These are phyloP conservation scores for Phrynocephalus vlangalii DNA, from an alignment of 2,797 vertebrate genomes.

Conservation along the genomic window DNA sequence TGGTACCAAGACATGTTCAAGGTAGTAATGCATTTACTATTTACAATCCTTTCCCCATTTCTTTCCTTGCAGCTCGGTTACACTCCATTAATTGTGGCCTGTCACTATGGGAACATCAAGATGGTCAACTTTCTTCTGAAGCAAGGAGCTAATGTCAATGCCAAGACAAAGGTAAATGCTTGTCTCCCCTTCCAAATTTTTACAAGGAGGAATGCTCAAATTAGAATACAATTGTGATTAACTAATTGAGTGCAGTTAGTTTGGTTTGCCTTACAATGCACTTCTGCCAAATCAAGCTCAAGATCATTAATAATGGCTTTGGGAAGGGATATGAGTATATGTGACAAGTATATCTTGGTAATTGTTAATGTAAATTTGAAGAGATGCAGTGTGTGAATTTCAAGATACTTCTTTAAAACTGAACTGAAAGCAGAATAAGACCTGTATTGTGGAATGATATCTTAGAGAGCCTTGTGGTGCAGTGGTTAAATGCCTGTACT, in stretches of 20 bases:
- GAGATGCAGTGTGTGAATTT: background rate
- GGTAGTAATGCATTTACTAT: constrained; percentile 52
- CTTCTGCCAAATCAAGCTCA: background rate
- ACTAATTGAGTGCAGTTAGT: background rate
- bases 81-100: constrained; percentile 96
- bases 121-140: constrained; percentile 98
- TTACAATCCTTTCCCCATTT: constrained; percentile 58
- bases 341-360: background rate
- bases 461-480: too few relatives aligned
- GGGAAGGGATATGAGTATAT: rapidly evolving
- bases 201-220: background rate
- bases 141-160: constrained; percentile 89
- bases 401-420: background rate
- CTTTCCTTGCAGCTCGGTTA: constrained; percentile 89
- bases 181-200: background rate
- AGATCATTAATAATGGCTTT: background rate
- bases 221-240: background rate
- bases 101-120: constrained; percentile 97
- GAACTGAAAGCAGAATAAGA: background rate
- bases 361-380: background rate
- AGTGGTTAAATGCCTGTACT: too few relatives aligned
- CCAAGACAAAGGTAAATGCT: constrained; percentile 93
- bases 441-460: background rate
- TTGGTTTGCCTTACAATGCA: background rate
- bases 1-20: background rate